Evolutionary conservation across 1,140 invertebrate species (phyloP).

Genomic region (Temnothorax curvispinosus): DNA sequence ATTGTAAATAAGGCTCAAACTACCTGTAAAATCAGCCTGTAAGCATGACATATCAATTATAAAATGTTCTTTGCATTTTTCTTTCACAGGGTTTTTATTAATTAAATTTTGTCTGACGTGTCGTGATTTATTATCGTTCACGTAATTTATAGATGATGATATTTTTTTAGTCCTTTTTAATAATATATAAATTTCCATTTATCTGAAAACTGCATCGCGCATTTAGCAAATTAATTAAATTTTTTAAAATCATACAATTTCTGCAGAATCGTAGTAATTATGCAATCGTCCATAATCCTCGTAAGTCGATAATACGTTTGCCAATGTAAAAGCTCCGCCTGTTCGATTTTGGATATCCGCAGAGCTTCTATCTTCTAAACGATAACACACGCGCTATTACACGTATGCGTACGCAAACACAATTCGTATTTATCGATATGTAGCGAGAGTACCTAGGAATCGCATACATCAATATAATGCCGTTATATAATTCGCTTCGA

Average conservation of each 20-base stretch:
- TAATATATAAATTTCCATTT: neutral
- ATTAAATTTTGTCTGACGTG: neutral
- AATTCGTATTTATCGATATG: constrained; percentile 39
- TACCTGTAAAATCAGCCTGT: constrained; percentile 8
- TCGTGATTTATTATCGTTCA: neutral
- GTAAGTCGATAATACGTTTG: constrained; percentile 45
- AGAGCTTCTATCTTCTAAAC: constrained; percentile 12
- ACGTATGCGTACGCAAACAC: constrained; percentile 20
- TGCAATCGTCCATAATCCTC: constrained; percentile 10
- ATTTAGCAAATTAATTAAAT: constrained; percentile 10
- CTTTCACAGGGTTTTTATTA: neutral
- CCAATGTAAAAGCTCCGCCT: constrained; percentile 28
- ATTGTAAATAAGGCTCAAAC: constrained; percentile 41
- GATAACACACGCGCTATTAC: constrained; percentile 36
- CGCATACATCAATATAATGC: constrained; percentile 48
- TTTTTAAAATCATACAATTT: neutral
- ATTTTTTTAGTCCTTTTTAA: neutral
- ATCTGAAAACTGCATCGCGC: neutral
- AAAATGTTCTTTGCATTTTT: neutral
- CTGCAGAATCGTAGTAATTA: constrained; percentile 11
- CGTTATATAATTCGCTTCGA: constrained; percentile 65
- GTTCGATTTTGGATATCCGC: constrained; percentile 32
- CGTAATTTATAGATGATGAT: neutral
- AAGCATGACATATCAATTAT: neutral
- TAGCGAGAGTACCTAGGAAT: constrained; percentile 41